Conservation (phyloP, 2,113 vertebrate species). For the Vulpes vulpes region DNA sequence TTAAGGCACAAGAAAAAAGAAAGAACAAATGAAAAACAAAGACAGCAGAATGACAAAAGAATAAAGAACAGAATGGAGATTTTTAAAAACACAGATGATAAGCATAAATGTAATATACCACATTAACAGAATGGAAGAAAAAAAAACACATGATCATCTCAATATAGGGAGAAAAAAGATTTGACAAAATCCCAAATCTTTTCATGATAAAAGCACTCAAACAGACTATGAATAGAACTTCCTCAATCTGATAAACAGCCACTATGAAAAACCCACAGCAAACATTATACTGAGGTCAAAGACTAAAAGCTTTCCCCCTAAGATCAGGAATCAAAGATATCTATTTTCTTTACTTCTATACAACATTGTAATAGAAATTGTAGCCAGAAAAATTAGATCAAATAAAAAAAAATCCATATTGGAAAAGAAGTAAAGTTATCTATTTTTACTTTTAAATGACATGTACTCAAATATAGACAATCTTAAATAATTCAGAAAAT, state of each 20-base stretch:
- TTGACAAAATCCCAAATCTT: background rate
- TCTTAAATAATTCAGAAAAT: background rate
- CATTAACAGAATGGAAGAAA: background rate
- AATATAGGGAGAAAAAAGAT: background rate
- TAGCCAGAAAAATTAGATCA: background rate
- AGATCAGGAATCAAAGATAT: background rate
- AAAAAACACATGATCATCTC: background rate
- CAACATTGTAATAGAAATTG: background rate
- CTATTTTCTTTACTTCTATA: background rate
- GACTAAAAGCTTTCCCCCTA: background rate
- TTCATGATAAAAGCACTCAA: background rate
- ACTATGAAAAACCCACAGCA: background rate
- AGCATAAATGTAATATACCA: background rate
- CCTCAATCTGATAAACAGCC: background rate
- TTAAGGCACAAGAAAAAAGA: background rate
- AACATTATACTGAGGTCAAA: background rate
- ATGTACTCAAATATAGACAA: background rate
- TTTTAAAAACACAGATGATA: background rate
- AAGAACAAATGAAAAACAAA: background rate
- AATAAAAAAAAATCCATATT: background rate
- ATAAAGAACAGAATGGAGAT: background rate
- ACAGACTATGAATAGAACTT: background rate
- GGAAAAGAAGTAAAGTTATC: background rate
- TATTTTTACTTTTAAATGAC: background rate
- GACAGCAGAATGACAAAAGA: background rate